Base-by-base conservation (phyloP, 2,113 vertebrate genomes). In the Mus spicilegus region DNA sequence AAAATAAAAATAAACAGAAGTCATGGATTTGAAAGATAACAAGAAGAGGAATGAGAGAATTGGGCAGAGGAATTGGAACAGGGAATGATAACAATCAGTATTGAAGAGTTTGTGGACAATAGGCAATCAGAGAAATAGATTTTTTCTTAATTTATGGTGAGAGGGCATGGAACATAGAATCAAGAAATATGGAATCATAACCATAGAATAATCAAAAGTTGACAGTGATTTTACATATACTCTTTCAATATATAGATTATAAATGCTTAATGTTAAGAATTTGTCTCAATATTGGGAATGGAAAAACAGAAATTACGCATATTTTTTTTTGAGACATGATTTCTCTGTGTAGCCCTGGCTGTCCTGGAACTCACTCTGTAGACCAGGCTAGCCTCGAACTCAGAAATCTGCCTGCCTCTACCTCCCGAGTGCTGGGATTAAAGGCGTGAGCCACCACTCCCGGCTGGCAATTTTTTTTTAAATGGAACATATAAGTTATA, bases 231-330 rank as follows among this genome's bases (percentile, higher is more conserved):
- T 84, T 26, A 65, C 10, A 42, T 22, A 51, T 0, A 78, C 30
- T 85, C 16, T 86, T 87, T 70, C 16, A 88, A 63, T 17, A 78
- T 63, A 77, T 54, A 88, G 93, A 82, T 94, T 42, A 39, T 76
- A 63, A 91, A 63, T 46, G 7, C 7, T 42, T 76, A 61, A 39
- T 61, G 51, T 20, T 3, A 86, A 89, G 51, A 94, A 69, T 3
- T 89, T 0, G 85, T 85, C 26, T 51, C 7, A 49, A 69, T 69
- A 16, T 46, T 36, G 16, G 3, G 11, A 3, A 63, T 91, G 82
- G 90, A 90, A 28, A 80, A 92, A 39, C 7, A 42, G 1, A 1
- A 67, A 72, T 33, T 7, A 69, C 22, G 28, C 4, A 89, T 42
- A 2, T 42, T 42, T 42, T 42, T 42, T 42, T 42, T 42, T 3